Base-by-base conservation (phyloP, 1,140 invertebrate genomes). In the Calephelis nemesis region DNA sequence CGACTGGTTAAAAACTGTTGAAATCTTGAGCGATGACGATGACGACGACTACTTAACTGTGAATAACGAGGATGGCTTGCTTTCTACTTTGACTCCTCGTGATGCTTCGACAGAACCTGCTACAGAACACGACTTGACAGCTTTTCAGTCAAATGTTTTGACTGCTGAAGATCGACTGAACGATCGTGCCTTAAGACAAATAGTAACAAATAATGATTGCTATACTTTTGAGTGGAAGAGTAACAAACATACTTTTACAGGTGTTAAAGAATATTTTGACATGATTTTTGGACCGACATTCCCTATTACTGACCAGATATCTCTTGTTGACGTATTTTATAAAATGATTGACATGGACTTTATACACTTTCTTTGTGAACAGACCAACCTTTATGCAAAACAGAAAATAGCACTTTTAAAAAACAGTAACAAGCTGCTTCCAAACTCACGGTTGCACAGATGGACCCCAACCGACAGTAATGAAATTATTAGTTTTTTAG, bases 301-400 rank as follows among this genome's bases (percentile, higher is more conserved):
- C 66, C 10, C 47, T 5, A 11, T 75, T 12, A 68, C 68, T 13
- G 73, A 75, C 11, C n/a, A 47, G 11, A 63, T 40, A 2, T 47
- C 30, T 30, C 13, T 66, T 0, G 63, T 69, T 5, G 75, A 76
- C 65, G 54, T 74, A 47, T 76, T 72, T 68, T 10, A 70, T 47
- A 73, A 67, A 30, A 76, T 73, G 69, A 65, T 69, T 45, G 72
- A 76, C 65, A 47, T n/a, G 8, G 70, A 71, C 13, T 73, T 76
- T 47, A 58, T 76, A 10, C 69, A 77, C 64, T 7, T 8, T 19
- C 19, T 74, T 9, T 68, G 65, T 30, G 54, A n/a, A 6, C 68
- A 76, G 62, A 76, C 75, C 5, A 76, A 76, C 48, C 68, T 66
- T 13, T 65, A 76, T 40, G 70, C 68, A 11, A 10, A 30, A 9